Evolutionary conservation across 2,888 invertebrate genomes (phyloP).

Genomic region (Hydrotaea diabolus): DNA sequence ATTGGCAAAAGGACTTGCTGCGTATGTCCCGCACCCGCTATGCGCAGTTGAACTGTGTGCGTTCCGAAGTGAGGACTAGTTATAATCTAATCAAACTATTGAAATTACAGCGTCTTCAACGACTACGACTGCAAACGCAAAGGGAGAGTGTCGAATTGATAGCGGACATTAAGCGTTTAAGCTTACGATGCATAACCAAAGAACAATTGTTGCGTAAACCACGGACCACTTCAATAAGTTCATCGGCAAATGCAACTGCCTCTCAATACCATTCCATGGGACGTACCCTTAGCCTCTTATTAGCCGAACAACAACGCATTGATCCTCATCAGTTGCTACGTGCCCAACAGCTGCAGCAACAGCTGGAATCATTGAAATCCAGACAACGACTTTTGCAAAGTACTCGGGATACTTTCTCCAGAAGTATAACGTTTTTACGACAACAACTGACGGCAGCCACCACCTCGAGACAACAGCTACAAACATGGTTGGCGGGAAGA

Average conservation of each 20-base stretch:
- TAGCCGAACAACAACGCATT: constrained; percentile 75
- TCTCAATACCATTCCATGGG: constrained; percentile 77
- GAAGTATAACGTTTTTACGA: constrained; percentile 82
- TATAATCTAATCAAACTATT: constrained; percentile 88
- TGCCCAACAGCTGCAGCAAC: constrained; percentile 76
- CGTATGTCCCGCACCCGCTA: constrained; percentile 78
- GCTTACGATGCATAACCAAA: constrained; percentile 76
- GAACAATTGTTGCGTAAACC: constrained; percentile 72
- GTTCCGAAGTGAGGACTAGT: constrained; percentile 86
- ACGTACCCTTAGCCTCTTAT: constrained; percentile 75
- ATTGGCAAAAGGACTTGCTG: constrained; percentile 66
- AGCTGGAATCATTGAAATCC: constrained; percentile 73
- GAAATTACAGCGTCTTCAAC: constrained; percentile 86
- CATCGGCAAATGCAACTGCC: constrained; percentile 71
- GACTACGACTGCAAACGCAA: constrained; percentile 86
- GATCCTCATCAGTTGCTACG: constrained; percentile 76
- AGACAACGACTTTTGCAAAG: constrained; percentile 72
- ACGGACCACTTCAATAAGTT: constrained; percentile 72
- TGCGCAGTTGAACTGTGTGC: constrained; percentile 80
- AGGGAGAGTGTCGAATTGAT: constrained; percentile 83
- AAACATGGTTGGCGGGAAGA: constrained; percentile 81
- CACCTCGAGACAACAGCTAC: constrained; percentile 87
- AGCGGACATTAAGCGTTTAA: constrained; percentile 82
- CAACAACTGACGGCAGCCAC: constrained; percentile 84
- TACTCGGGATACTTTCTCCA: constrained; percentile 70